Evolutionary conservation across 2,888 invertebrate species (phyloP).

Genomic region (Morpho helenor): DNA sequence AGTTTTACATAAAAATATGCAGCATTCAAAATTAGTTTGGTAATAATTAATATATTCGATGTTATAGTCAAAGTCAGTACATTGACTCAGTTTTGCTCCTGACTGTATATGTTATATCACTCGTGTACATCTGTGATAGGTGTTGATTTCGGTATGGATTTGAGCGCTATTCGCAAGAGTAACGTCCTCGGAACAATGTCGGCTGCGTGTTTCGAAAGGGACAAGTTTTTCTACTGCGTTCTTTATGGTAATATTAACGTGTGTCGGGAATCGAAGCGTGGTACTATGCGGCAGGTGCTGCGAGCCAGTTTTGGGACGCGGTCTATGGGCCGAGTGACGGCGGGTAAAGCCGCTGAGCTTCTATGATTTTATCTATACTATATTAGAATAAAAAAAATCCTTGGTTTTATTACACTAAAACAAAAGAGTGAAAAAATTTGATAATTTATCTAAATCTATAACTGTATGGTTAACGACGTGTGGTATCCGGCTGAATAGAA

Average conservation of each 20-base stretch:
- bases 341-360: neutral
- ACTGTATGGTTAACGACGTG: too few relatives aligned
- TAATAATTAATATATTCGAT: too few relatives aligned
- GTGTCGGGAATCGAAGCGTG: conserved; percentile 12
- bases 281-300: conserved; percentile 14
- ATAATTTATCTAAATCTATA: too few relatives aligned
- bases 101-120: neutral
- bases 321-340: conserved; percentile 2
- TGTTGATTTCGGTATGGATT: neutral
- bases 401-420: too few relatives aligned
- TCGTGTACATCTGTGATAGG: neutral
- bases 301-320: conserved; percentile 4
- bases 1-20: too few relatives aligned
- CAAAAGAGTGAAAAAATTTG: too few relatives aligned
- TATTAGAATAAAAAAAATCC: too few relatives aligned
- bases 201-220: conserved; percentile 3
- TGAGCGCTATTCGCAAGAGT: neutral
- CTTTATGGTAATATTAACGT: conserved; percentile 5
- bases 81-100: too few relatives aligned
- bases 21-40: too few relatives aligned
- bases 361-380: too few relatives aligned
- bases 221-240: conserved; percentile 7
- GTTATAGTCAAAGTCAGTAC: too few relatives aligned
- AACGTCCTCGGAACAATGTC: neutral
- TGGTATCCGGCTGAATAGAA: too few relatives aligned